Conservation (phyloP, 2,888 invertebrate genomes). For the Galerucella calmariensis region DNA sequence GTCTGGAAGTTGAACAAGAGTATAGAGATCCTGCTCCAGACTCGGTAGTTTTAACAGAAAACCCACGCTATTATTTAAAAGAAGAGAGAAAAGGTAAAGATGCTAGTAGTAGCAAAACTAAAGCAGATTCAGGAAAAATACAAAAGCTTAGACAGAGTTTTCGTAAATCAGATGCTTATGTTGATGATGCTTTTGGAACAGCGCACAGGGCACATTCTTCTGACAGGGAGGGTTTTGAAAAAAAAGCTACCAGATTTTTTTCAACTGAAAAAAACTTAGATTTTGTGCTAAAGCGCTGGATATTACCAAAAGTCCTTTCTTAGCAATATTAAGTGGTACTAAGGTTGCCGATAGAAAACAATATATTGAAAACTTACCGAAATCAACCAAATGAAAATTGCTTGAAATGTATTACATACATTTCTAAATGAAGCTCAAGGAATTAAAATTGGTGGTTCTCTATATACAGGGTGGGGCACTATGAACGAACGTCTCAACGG, state of each 20-base stretch:
- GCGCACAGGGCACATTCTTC: constrained; percentile 92
- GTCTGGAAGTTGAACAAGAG: constrained; percentile 87
- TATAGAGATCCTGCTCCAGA: constrained; percentile 90
- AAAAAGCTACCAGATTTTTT: constrained; percentile 96
- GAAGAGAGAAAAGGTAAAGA: constrained; percentile 98
- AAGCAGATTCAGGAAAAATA: constrained; percentile 88
- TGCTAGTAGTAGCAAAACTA: constrained; percentile 88
- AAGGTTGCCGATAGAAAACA: constrained; percentile 99
- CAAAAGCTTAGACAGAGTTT: constrained; percentile 88
- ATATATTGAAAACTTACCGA: constrained; percentile 95
- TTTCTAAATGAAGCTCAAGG: constrained; percentile 92
- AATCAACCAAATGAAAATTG: constrained; percentile 99
- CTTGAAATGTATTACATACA: constrained; percentile 99
- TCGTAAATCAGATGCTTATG: constrained; percentile 84
- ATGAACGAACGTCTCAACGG: too few relatives aligned
- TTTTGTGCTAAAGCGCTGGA: constrained; percentile 98
- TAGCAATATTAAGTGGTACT: constrained; percentile 99
- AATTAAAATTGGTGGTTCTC: constrained; percentile 95
- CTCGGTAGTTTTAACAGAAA: constrained; percentile 92
- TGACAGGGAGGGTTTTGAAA: constrained; percentile 96
- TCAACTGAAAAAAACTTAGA: constrained; percentile 89
- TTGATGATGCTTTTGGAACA: too few relatives aligned
- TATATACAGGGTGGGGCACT: too few relatives aligned
- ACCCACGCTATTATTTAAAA: constrained; percentile 94
- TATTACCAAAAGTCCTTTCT: constrained; percentile 94